Evolutionary conservation across 2,888 invertebrate genomes (phyloP).

Genomic region (Aspidiotus destructor): DNA sequence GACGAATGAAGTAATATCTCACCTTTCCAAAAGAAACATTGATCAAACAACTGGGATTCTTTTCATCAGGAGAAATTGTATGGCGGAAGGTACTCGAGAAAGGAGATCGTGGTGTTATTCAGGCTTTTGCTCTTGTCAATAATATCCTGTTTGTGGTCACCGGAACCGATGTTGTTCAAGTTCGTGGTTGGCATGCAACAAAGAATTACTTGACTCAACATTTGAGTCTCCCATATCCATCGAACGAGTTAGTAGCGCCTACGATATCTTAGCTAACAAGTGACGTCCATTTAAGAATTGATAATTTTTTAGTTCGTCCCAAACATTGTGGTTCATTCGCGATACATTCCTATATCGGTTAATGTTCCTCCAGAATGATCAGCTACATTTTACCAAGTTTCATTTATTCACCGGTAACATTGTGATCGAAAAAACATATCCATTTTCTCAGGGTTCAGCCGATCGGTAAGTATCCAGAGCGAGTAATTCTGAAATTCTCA

Average conservation of each 20-base stretch:
- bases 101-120: slow-evolving; percentile 53
- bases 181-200: slow-evolving; percentile 68
- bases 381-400: slow-evolving; percentile 6
- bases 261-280: too few relatives aligned
- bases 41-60: neutral
- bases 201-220: slow-evolving; percentile 65
- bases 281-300: too few relatives aligned
- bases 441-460: neutral
- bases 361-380: neutral
- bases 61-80: slow-evolving; percentile 54
- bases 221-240: slow-evolving; percentile 48
- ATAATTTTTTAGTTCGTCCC: too few relatives aligned
- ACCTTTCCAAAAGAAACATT: neutral
- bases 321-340: slow-evolving; percentile 29
- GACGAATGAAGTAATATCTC: slow-evolving; percentile 21
- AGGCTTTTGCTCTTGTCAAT: slow-evolving; percentile 53
- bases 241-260: neutral
- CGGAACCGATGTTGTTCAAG: slow-evolving; percentile 60
- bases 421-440: neutral
- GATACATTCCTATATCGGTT: slow-evolving; percentile 11
- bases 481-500: too few relatives aligned
- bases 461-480: neutral
- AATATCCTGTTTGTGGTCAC: slow-evolving; percentile 64
- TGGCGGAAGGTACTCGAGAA: slow-evolving; percentile 77
- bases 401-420: slow-evolving; percentile 22